phyloP scores from a whole-genome alignment of 2,888 invertebrate species.

The Ferrisia virgata region DNA sequence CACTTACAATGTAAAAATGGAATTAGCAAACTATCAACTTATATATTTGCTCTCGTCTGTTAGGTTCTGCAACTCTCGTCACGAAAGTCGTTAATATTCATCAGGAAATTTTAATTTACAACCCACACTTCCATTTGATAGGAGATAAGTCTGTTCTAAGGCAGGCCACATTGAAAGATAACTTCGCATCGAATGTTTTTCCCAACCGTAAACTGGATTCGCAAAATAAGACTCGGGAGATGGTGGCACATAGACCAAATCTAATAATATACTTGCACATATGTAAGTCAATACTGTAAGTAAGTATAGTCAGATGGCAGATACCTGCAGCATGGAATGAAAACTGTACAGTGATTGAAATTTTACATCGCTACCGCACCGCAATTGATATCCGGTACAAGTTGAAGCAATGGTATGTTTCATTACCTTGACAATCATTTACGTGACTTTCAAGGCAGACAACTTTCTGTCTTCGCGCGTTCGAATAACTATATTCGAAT shows the following conservation, averaged over 20 bases:
- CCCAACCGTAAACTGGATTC: not conserved
- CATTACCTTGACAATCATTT: constrained; percentile 44
- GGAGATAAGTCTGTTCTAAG: not conserved
- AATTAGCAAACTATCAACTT: not conserved
- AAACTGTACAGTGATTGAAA: not conserved
- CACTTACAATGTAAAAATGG: no score
- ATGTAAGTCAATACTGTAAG: not conserved
- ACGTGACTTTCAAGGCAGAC: constrained; percentile 38
- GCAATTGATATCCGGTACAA: constrained; percentile 40
- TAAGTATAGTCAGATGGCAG: no score
- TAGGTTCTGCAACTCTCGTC: no score
- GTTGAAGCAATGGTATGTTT: constrained; percentile 32
- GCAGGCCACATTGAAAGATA: not conserved
- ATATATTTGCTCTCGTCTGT: not conserved
- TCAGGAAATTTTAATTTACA: not conserved
- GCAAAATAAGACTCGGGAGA: not conserved
- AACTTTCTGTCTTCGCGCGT: constrained; percentile 44
- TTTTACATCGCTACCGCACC: constrained; percentile 31
- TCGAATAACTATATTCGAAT: constrained; percentile 10
- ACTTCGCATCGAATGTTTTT: not conserved
- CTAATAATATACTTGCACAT: not conserved
- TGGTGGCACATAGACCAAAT: not conserved
- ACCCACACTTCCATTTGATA: not conserved
- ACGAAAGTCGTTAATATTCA: not conserved
- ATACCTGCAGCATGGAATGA: not conserved